A percentile compares a stretch with the other conserved stretches of the same genome.
These are phyloP conservation scores for Pomatorhinus ruficollis DNA, from an alignment of 2,113 vertebrate species.

Conservation along the genomic window DNA sequence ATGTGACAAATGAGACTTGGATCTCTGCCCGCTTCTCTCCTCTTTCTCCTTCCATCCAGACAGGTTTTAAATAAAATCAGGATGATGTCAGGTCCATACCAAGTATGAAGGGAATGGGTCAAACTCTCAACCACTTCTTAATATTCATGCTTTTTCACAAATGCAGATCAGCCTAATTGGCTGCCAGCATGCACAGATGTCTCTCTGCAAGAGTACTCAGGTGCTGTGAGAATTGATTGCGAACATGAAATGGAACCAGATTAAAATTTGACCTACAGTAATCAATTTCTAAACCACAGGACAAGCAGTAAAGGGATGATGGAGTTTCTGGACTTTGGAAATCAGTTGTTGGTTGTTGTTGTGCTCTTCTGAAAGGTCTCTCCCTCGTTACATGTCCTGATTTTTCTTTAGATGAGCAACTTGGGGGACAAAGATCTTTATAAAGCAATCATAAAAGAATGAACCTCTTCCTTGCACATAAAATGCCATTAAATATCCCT, in stretches of 20 bases:
- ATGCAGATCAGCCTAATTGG: conserved; percentile 39
- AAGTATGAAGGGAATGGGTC: not conserved
- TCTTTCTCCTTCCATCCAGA: not conserved
- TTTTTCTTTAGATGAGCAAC: not conserved
- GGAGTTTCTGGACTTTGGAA: not conserved
- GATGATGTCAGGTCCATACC: not conserved
- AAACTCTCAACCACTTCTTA: not conserved
- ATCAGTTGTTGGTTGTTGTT: not conserved
- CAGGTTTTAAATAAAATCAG: not conserved
- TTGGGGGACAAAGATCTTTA: not conserved
- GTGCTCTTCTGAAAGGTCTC: not conserved
- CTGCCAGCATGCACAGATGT: conserved; percentile 14
- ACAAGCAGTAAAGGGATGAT: not conserved
- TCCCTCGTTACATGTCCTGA: accelerated
- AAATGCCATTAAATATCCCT: not conserved
- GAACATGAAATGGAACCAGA: conserved; percentile 3
- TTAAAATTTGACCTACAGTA: not conserved
- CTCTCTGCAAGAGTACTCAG: not conserved
- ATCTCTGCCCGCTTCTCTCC: not conserved
- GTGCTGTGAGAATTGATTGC: not conserved
- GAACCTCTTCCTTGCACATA: not conserved
- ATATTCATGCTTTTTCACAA: not conserved
- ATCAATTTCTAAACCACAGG: not conserved
- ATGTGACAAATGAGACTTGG: not conserved
- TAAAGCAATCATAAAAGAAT: not conserved